Percentiles rank a stretch among this genome's conserved stretches.
Evolutionary conservation across 2,797 vertebrate genomes (phyloP).

Genomic region (Amphiprion clarkii): DNA sequence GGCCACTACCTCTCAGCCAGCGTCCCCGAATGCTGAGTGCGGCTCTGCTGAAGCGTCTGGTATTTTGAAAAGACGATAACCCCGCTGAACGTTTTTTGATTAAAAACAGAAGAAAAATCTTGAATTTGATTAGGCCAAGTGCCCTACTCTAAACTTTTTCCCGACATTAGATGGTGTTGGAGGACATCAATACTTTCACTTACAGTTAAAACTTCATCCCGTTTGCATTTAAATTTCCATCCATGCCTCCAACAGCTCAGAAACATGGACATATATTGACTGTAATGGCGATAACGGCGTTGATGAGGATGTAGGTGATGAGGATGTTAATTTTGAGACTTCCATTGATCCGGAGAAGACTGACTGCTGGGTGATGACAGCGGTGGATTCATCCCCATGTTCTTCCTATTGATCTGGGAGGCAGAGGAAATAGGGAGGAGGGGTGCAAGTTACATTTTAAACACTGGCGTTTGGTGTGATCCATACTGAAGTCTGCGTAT

Average conservation of each 20-base stretch:
- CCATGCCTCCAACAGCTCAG: background rate
- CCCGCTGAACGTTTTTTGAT: slow-evolving; percentile 30
- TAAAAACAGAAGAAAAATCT: background rate
- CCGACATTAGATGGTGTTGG: slow-evolving; percentile 15
- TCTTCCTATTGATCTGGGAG: slow-evolving; percentile 30
- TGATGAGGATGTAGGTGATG: slow-evolving; percentile 22
- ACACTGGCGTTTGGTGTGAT: slow-evolving; percentile 39
- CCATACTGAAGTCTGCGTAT: slow-evolving; percentile 41
- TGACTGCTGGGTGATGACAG: slow-evolving; percentile 29
- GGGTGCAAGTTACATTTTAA: slow-evolving; percentile 51
- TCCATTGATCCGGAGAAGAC: slow-evolving; percentile 40
- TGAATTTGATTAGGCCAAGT: background rate
- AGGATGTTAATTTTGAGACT: slow-evolving; percentile 40
- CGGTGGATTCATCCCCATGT: slow-evolving; percentile 5
- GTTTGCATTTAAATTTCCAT: slow-evolving; percentile 4
- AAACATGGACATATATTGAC: slow-evolving; percentile 11
- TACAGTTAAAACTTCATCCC: background rate
- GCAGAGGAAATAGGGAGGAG: slow-evolving; percentile 34
- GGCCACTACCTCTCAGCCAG: slow-evolving; percentile 56
- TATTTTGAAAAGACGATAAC: slow-evolving; percentile 38
- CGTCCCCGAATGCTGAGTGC: slow-evolving; percentile 28
- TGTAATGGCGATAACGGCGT: background rate
- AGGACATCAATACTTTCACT: slow-evolving; percentile 9
- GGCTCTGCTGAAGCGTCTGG: slow-evolving; percentile 35
- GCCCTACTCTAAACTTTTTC: slow-evolving; percentile 5